Evolutionary conservation across 2,888 invertebrate species (phyloP).

Genomic region (Tipula vernalis): DNA sequence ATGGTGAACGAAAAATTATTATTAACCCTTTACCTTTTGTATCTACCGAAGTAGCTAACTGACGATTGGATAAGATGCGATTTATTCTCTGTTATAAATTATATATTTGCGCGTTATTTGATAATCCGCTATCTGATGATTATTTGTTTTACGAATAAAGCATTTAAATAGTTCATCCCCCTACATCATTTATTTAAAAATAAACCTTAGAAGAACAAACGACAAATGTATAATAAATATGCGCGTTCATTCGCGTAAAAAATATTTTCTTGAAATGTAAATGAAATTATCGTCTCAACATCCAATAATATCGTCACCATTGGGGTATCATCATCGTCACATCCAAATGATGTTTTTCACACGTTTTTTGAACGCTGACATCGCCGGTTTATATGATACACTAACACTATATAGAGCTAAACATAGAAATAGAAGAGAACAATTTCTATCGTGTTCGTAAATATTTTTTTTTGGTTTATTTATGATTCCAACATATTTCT

Average conservation of each 20-base stretch:
- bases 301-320: neutral
- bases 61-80: too few relatives aligned
- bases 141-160: neutral
- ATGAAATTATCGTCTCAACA: neutral
- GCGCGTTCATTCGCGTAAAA: neutral
- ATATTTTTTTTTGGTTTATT: neutral
- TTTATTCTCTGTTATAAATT: too few relatives aligned
- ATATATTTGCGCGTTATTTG: neutral
- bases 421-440: neutral
- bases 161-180: neutral
- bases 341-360: slow-evolving; percentile 9
- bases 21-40: too few relatives aligned
- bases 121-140: neutral
- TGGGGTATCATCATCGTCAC: neutral
- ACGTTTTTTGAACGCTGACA: neutral
- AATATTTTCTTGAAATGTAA: neutral
- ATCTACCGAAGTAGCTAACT: too few relatives aligned
- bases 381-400: neutral
- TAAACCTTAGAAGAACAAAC: neutral
- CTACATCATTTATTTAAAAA: neutral
- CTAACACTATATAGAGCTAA: neutral
- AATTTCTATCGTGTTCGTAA: neutral
- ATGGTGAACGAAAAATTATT: too few relatives aligned
- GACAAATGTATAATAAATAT: neutral
- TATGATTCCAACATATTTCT: neutral